Evolutionary conservation across 2,888 invertebrate genomes (phyloP), one percentile per base, ranked within the genome.

Genomic region (Erpobdella octoculata): DNA sequence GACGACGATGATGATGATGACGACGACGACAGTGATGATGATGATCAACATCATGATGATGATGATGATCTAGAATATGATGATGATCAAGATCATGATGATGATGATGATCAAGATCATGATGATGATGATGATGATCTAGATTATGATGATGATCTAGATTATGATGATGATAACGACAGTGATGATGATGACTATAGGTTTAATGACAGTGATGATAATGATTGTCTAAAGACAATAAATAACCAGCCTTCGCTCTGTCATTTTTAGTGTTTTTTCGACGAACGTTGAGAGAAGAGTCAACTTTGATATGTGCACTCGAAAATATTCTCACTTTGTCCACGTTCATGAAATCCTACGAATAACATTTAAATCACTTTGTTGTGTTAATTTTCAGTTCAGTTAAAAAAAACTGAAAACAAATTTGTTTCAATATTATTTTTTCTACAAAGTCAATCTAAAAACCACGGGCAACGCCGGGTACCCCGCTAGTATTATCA

Each of bases 311-410:
- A 18, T 36, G 48, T 4, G 69, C 69, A n/a, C 36, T 69, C 0
- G 69, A 69, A 36, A 35, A 53, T 3, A 69, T 25, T n/a, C 48
- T 53, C 58, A 69, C 35, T 58, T 69, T 69, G 35, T 58, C 69
- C 3, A 58, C 58, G 21, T 31, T 48, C 35, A 53, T 48, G 58
- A 69, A 69, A 31, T 48, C 69, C 69, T 69, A n/a, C 21, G 21
- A 53, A 53, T 6, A 53, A 25, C 28, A n/a, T n/a, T n/a, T n/a
- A n/a, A n/a, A n/a, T n/a, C n/a, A n/a, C n/a, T n/a, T n/a, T n/a
- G n/a, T n/a, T n/a, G n/a, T n/a, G n/a, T n/a, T n/a, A n/a, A n/a
- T n/a, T n/a, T n/a, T n/a, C n/a, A n/a, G n/a, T n/a, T n/a, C n/a
- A n/a, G n/a, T n/a, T n/a, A n/a, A n/a, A n/a, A n/a, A n/a, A n/a